Conservation (phyloP, 2,113 vertebrate genomes). For the Callopanchax toddi region DNA sequence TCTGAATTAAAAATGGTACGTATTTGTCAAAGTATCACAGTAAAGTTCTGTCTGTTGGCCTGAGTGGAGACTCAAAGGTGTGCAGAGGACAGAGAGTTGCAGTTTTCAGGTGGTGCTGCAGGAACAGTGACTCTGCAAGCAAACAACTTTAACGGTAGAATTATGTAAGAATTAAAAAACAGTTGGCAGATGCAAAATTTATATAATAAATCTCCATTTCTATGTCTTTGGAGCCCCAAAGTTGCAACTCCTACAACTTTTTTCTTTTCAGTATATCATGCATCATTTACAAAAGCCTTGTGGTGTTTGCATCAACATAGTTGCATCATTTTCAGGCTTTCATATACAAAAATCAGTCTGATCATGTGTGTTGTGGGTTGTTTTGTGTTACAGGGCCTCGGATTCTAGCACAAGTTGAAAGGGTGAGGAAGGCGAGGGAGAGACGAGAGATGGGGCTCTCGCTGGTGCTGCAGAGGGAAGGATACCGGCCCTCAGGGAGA, state of each 20-base stretch:
- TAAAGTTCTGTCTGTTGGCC: slow-evolving; percentile 25
- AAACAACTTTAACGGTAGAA: no score
- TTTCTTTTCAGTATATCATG: no score
- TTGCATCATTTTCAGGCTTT: slow-evolving; percentile 66
- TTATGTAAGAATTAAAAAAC: no score
- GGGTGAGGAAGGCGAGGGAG: slow-evolving; percentile 31
- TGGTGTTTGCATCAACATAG: slow-evolving; percentile 25
- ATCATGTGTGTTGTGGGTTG: slow-evolving; percentile 37
- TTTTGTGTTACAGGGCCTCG: slow-evolving; percentile 28
- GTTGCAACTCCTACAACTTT: no score
- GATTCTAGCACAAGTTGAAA: slow-evolving; percentile 61
- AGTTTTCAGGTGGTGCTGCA: slow-evolving; percentile 28
- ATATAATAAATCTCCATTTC: no score
- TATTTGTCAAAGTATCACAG: slow-evolving; percentile 15
- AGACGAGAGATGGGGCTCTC: slow-evolving; percentile 38
- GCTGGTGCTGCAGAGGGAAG: slow-evolving; percentile 49
- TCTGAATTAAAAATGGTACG: slow-evolving; percentile 1
- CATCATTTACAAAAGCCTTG: neutral
- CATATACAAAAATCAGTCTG: slow-evolving; percentile 46
- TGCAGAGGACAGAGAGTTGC: slow-evolving; percentile 40
- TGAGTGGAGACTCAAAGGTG: slow-evolving; percentile 24
- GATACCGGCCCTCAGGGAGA: slow-evolving; percentile 69
- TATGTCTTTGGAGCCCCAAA: no score
- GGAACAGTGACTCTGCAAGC: slow-evolving; percentile 3
- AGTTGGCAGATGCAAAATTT: no score